Percentiles rank a stretch among this genome's conserved stretches.
phyloP scores from a whole-genome alignment of 2,888 invertebrate species.

The Mimachlamys varia region DNA sequence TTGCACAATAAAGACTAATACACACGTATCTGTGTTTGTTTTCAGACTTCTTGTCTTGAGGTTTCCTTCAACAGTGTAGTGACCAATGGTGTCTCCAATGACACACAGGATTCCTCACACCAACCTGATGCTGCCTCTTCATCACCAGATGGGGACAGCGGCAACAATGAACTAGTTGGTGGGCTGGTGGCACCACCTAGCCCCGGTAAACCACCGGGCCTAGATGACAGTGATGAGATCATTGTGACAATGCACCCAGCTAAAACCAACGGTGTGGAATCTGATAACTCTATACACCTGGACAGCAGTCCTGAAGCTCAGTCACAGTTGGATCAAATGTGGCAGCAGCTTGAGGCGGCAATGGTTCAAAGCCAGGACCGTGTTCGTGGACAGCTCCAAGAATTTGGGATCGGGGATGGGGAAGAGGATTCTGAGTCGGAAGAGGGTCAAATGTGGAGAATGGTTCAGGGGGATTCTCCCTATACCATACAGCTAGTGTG shows the following conservation, averaged over 20 bases:
- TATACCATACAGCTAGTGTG: conserved; percentile 68
- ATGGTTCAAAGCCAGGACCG: conserved; percentile 63
- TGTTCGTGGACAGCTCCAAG: conserved; percentile 64
- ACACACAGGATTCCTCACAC: conserved; percentile 55
- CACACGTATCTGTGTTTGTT: conserved; percentile 36
- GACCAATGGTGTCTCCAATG: conserved; percentile 57
- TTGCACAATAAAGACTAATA: background rate
- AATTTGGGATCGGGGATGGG: conserved; percentile 71
- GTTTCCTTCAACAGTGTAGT: conserved; percentile 52
- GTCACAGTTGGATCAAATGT: conserved; percentile 59
- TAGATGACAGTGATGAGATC: conserved; percentile 37
- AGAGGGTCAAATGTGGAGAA: conserved; percentile 72
- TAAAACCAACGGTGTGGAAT: conserved; percentile 40
- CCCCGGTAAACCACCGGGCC: background rate
- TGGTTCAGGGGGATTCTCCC: conserved; percentile 71
- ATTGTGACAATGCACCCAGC: conserved; percentile 43
- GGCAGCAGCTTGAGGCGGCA: conserved; percentile 67
- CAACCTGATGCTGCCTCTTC: conserved; percentile 42
- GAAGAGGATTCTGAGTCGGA: conserved; percentile 70
- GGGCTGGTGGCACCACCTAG: background rate
- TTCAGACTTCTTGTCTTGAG: conserved; percentile 74
- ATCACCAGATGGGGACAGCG: conserved; percentile 23
- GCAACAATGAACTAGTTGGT: conserved; percentile 29
- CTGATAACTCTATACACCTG: conserved; percentile 37
- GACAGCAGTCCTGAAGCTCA: conserved; percentile 38